phyloP scores from a whole-genome alignment of 2,113 vertebrate genomes.

The rat (Rattus norvegicus) region DNA sequence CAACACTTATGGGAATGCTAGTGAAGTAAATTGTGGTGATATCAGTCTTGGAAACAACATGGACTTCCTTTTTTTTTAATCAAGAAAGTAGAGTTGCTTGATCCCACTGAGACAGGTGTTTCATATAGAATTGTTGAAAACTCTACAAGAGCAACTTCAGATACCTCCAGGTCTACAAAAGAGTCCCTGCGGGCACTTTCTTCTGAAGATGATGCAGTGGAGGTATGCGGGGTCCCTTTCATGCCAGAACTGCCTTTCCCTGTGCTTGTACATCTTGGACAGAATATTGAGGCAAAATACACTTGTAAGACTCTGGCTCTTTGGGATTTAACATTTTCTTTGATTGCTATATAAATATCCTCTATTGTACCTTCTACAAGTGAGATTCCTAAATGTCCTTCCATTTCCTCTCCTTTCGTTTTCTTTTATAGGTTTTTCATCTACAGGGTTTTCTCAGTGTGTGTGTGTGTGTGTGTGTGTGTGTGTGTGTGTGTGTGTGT shows the following conservation, averaged over 20 bases:
- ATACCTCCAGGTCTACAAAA: neutral
- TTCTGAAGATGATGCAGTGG: neutral
- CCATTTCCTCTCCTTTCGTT: too few species aligned
- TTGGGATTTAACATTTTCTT: too few species aligned
- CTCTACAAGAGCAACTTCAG: neutral
- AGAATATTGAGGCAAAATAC: neutral
- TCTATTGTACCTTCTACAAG: too few species aligned
- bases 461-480: too few species aligned
- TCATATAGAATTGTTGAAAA: neutral
- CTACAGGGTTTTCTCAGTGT: too few species aligned
- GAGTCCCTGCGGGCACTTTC: too few species aligned
- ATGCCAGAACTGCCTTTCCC: too few species aligned
- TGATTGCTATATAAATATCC: too few species aligned
- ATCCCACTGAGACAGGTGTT: neutral
- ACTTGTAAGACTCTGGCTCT: neutral
- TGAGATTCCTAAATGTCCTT: too few species aligned
- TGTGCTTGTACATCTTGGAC: neutral
- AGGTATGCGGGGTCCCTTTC: neutral
- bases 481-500: too few species aligned
- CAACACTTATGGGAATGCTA: neutral
- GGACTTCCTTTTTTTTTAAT: neutral
- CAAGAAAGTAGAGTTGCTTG: neutral
- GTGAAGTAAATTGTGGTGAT: neutral
- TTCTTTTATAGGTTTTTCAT: too few species aligned
- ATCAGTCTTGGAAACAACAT: neutral